Evolutionary conservation across 2,113 vertebrate species (phyloP).

Genomic region (Laterallus jamaicensis): DNA sequence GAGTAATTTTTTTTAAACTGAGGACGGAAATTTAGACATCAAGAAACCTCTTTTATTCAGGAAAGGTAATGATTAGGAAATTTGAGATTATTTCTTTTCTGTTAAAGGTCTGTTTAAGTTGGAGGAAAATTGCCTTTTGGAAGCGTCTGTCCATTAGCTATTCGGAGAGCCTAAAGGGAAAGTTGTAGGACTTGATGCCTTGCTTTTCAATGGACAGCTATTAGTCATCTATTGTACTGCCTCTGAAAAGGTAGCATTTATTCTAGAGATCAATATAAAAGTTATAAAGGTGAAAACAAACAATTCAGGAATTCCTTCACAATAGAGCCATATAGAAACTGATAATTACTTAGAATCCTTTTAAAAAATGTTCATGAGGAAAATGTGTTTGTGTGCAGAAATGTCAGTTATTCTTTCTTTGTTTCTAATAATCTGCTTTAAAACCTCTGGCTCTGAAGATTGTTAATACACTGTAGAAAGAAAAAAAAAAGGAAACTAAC

Average conservation of each 20-base stretch:
- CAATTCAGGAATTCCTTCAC: neutral
- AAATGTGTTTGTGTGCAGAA: neutral
- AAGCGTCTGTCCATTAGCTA: neutral
- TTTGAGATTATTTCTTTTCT: neutral
- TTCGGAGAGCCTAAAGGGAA: neutral
- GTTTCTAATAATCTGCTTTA: conserved; percentile 22
- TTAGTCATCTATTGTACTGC: neutral
- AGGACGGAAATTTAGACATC: neutral
- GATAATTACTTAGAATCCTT: neutral
- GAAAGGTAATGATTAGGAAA: neutral
- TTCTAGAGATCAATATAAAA: neutral
- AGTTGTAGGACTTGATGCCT: neutral
- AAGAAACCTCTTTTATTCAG: neutral
- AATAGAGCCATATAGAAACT: neutral
- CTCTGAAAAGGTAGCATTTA: neutral
- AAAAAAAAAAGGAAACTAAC: neutral
- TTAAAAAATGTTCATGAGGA: neutral
- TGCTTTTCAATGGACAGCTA: neutral
- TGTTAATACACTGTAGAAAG: neutral
- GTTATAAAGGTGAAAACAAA: conserved; percentile 17
- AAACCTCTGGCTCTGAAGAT: conserved; percentile 7
- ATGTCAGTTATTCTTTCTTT: neutral
- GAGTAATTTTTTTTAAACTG: neutral
- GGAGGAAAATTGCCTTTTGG: neutral
- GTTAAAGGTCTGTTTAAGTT: neutral